Conservation (phyloP, 2,113 vertebrate genomes). For the Spea bombifrons region DNA sequence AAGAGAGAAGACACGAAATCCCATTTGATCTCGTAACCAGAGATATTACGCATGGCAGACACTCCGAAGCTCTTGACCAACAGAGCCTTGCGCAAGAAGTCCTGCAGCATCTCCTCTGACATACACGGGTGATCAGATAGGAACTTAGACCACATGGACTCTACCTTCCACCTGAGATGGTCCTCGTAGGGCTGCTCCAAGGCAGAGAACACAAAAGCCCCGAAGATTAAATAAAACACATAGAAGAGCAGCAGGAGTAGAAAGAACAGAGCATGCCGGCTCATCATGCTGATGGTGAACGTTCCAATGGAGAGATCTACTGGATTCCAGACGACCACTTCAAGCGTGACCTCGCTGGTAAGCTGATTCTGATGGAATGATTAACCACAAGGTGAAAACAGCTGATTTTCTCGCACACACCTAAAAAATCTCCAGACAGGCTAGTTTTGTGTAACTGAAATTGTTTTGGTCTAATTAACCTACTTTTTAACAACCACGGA, state of each 20-base stretch:
- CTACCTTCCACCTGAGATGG: not conserved
- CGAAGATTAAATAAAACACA: not conserved
- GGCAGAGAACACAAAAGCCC: conserved; percentile 15
- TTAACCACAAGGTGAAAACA: too few species aligned
- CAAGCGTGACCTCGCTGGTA: too few species aligned
- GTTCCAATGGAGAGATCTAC: too few species aligned
- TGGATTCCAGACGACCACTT: too few species aligned
- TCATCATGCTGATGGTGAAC: not conserved
- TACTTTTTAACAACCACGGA: too few species aligned
- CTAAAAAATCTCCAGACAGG: too few species aligned
- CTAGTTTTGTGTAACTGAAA: too few species aligned
- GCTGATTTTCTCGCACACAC: too few species aligned
- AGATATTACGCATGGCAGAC: conserved; percentile 7
- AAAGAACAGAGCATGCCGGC: not conserved
- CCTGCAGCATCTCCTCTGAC: conserved; percentile 23
- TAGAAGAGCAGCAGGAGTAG: conserved; percentile 13
- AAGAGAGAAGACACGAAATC: conserved; percentile 35
- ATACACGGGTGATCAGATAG: conserved; percentile 2
- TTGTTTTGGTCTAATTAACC: too few species aligned
- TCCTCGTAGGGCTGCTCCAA: conserved; percentile 26
- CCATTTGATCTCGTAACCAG: conserved; percentile 21
- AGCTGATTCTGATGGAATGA: too few species aligned
- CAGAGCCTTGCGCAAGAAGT: not conserved
- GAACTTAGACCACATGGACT: not conserved
- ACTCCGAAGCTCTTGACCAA: conserved; percentile 4